Conservation (phyloP, 2,797 vertebrate species). For the Eulemur albifrons region DNA sequence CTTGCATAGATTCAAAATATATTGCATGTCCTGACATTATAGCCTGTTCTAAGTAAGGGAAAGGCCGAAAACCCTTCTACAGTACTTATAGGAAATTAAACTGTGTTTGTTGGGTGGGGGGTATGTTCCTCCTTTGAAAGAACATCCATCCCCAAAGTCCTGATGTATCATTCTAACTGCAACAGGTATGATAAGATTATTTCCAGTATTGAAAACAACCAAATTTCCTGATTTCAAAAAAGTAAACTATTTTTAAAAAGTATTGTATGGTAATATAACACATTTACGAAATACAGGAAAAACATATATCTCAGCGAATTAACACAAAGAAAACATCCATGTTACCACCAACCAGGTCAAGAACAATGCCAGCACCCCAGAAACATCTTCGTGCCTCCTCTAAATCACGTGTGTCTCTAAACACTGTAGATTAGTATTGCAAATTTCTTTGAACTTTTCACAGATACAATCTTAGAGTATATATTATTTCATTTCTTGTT, state of each 20-base stretch:
- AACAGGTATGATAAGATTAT: not conserved
- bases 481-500: not conserved
- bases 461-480: not conserved
- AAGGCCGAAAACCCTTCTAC: not conserved
- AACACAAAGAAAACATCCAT: not conserved
- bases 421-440: not conserved
- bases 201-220: not conserved
- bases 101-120: no score
- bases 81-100: not conserved
- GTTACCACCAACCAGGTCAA: not conserved
- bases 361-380: not conserved
- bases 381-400: not conserved
- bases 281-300: not conserved
- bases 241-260: not conserved
- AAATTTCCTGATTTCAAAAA: not conserved
- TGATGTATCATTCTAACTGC: not conserved
- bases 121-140: not conserved
- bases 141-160: not conserved
- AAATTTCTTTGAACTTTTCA: not conserved
- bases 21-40: constrained; percentile 7
- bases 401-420: not conserved
- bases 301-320: not conserved
- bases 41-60: not conserved
- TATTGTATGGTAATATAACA: not conserved
- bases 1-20: constrained; percentile 55